Base-by-base conservation (phyloP, 2,888 invertebrate species). In the Drosophila subsilvestris region DNA sequence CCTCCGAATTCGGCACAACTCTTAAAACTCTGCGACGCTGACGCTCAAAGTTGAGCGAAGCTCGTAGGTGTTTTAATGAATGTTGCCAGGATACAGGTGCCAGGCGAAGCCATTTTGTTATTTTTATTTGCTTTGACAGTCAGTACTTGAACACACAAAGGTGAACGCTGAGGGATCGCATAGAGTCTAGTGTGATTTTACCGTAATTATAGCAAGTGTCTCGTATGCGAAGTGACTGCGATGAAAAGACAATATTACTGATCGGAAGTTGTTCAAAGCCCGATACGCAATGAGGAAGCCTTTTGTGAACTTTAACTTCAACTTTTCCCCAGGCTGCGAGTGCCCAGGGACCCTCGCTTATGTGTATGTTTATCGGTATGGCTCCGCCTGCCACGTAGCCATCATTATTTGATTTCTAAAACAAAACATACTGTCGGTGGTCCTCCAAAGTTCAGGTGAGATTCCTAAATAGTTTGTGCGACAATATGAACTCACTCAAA, bases 21-120 rank as follows among this genome's bases (percentile, higher is more conserved):
- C 50, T 37, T 25, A 37, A 48, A 48, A 47, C 54, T 54, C 14
- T 63, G 54, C 55, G 51, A 62, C 58, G 58, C 60, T 68, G 65
- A 61, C 65, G 63, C 61, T 48, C 66, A 55, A 53, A 69, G 63
- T 63, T 74, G 50, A 50, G 55, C 58, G 57, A 63, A 55, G 65
- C 69, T 79, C 74, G 71, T 72, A 87, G 78, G 89, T 90, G 86
- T 86, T 79, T 88, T 76, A 84, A 76, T 78, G 79, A 88, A 88
- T 90, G 91, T 91, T 91, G 91, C 90, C 91, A 89, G 90, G 90
- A 91, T 91, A 91, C 90, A 90, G 83, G 76, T 86, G 84, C 86
- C 84, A 81, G 77, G 82, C 81, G 76, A 77, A 80, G 79, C 81
- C 79, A 91, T 86, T 91, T 91, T 91, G 90, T 91, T 91, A 91